Conservation (phyloP, 2,113 vertebrate genomes). For the Sapayoa aenigma region DNA sequence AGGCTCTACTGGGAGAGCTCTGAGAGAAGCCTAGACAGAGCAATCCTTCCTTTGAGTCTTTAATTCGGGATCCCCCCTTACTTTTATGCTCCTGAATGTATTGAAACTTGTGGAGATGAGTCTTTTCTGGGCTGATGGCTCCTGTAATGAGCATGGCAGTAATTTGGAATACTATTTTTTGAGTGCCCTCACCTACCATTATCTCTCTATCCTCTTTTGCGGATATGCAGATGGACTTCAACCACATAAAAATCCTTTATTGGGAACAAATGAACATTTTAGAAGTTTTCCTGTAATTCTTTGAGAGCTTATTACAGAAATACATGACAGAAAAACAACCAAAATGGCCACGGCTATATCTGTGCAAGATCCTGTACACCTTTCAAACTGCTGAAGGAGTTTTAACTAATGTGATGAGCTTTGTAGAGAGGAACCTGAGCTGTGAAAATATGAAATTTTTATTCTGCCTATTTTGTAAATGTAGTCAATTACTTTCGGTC, state of each 20-base stretch:
- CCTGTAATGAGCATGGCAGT: not conserved
- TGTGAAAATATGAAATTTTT: not conserved
- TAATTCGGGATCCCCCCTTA: not conserved
- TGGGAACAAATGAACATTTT: not conserved
- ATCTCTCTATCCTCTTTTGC: not conserved
- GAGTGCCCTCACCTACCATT: rapidly evolving
- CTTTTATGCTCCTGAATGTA: not conserved
- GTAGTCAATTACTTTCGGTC: not conserved
- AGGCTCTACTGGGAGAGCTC: not conserved
- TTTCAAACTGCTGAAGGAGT: not conserved
- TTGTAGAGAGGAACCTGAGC: not conserved
- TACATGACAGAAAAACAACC: not conserved
- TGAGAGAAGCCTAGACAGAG: not conserved
- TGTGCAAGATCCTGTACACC: not conserved
- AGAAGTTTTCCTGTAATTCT: not conserved
- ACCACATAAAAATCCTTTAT: not conserved
- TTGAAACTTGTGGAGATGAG: not conserved
- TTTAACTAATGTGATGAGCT: not conserved
- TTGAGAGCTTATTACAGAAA: not conserved
- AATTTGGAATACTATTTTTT: not conserved
- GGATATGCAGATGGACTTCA: not conserved
- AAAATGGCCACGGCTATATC: not conserved
- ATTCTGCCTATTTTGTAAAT: not conserved
- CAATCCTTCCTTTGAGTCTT: not conserved
- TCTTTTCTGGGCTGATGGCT: not conserved